phyloP scores from a whole-genome alignment of 2,113 vertebrate genomes.

The Chauna torquata region DNA sequence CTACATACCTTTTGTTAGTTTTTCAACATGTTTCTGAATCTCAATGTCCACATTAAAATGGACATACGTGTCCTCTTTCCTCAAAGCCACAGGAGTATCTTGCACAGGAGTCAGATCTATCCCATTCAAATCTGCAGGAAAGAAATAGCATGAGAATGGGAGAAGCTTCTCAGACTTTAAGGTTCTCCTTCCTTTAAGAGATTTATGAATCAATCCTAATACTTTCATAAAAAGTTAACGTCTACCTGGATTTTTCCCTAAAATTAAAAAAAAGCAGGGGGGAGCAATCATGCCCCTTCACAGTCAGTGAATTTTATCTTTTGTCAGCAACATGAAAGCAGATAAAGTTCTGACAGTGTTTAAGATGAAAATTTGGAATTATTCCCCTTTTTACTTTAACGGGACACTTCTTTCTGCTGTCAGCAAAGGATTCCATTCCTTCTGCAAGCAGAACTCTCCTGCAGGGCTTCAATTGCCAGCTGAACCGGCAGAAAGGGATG shows the following conservation, averaged over 20 bases:
- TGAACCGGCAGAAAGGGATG: neutral
- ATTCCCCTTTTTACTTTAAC: neutral
- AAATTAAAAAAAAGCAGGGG: neutral
- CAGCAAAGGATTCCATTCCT: neutral
- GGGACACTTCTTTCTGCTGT: neutral
- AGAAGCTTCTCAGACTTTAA: neutral
- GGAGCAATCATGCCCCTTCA: neutral
- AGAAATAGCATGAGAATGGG: neutral
- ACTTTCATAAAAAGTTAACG: neutral
- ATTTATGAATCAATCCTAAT: neutral
- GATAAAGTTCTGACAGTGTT: neutral
- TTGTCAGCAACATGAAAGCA: neutral
- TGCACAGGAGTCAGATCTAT: constrained; percentile 93
- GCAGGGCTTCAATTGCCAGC: neutral
- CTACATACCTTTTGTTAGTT: constrained; percentile 92
- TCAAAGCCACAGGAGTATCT: constrained; percentile 92
- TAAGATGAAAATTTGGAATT: neutral
- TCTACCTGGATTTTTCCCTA: neutral
- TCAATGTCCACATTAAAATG: constrained; percentile 95
- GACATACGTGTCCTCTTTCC: constrained; percentile 94
- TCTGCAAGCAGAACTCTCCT: neutral
- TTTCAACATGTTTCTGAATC: constrained; percentile 97
- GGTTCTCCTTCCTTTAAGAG: neutral
- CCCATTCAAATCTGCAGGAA: constrained; percentile 87
- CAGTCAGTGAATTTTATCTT: neutral